A percentile compares a stretch with the other conserved stretches of the same genome.
phyloP scores from a whole-genome alignment of 2,888 invertebrate species.

The Himalopsyche japonica region DNA sequence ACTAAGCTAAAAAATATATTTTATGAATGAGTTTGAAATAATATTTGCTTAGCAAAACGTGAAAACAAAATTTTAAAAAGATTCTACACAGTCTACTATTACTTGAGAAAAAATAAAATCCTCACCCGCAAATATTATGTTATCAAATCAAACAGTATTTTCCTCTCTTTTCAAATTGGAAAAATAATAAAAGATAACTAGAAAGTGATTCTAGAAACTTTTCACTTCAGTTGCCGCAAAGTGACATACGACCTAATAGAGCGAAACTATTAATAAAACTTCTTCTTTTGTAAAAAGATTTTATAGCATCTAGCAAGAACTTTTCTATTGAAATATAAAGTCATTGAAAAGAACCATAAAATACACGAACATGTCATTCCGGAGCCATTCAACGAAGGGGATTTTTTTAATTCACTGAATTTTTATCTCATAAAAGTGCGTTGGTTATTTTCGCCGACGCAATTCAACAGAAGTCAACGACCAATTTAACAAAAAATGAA shows the following conservation, averaged over 20 bases:
- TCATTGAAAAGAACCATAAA: background rate
- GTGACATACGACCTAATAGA: slow-evolving; percentile 22
- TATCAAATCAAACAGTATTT: background rate
- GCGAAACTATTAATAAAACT: slow-evolving; percentile 25
- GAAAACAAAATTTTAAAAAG: background rate
- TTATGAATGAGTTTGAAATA: background rate
- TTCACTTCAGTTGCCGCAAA: background rate
- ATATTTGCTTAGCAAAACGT: background rate
- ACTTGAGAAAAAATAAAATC: too few species aligned
- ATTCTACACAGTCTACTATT: too few species aligned
- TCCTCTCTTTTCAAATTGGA: background rate
- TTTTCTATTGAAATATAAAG: slow-evolving; percentile 15
- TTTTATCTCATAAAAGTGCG: background rate
- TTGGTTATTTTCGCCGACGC: background rate
- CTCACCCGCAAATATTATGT: too few species aligned
- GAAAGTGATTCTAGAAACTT: background rate
- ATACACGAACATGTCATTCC: background rate
- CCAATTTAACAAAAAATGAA: too few species aligned
- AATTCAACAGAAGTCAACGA: background rate
- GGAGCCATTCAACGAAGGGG: background rate
- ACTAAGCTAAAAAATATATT: background rate
- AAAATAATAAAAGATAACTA: background rate
- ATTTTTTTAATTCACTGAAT: background rate
- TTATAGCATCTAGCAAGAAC: slow-evolving; percentile 25
- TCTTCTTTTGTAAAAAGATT: slow-evolving; percentile 17